A percentile compares a stretch with the other conserved stretches of the same genome.
Conservation (phyloP, 2,113 vertebrate genomes). For the Cyrtonyx montezumae region DNA sequence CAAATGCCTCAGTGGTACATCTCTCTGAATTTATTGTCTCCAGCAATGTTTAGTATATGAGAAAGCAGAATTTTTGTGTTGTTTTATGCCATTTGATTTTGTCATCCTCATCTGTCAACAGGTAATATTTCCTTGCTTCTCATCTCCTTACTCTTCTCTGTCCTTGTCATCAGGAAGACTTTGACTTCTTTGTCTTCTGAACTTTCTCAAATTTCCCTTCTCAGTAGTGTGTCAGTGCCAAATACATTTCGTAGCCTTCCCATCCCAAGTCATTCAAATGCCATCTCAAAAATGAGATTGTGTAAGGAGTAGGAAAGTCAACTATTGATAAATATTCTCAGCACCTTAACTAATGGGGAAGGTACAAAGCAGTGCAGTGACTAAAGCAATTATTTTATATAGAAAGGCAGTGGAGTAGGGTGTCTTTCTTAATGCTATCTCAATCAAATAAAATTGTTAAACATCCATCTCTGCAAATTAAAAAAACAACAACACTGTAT, state of each 20-base stretch:
- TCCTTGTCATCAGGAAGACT: not conserved
- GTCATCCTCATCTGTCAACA: not conserved
- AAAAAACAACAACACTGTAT: not conserved
- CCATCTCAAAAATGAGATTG: conserved; percentile 6
- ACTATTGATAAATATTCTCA: not conserved
- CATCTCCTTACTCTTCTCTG: not conserved
- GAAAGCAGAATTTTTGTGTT: not conserved
- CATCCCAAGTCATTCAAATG: not conserved
- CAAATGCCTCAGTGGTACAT: not conserved
- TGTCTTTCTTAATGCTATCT: not conserved
- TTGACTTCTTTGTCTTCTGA: not conserved
- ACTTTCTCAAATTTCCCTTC: not conserved
- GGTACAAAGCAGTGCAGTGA: not conserved
- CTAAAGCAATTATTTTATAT: conserved; percentile 19
- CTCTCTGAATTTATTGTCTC: not conserved
- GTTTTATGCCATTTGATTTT: not conserved
- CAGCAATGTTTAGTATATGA: not conserved
- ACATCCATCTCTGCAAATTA: not conserved
- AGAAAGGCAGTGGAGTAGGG: not conserved
- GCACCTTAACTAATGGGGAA: not conserved
- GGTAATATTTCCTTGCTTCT: not conserved
- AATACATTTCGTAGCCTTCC: not conserved
- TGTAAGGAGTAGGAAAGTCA: not conserved
- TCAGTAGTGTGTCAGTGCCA: not conserved
- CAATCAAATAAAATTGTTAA: not conserved